phyloP scores from a whole-genome alignment of 2,888 invertebrate genomes.

The Melieria crassipennis region DNA sequence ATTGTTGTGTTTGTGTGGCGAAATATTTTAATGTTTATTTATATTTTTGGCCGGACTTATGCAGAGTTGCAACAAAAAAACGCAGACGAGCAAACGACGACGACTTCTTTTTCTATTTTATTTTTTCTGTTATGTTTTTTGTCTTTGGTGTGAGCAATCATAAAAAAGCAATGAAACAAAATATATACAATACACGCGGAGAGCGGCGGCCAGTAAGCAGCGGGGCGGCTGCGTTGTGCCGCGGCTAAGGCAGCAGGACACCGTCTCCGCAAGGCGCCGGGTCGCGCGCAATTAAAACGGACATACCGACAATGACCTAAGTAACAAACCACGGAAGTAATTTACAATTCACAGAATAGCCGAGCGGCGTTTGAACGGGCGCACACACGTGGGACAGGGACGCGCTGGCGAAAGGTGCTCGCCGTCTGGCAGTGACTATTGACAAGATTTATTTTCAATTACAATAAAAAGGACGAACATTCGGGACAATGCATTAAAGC shows the following conservation, averaged over 20 bases:
- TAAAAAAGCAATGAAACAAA: slow-evolving; percentile 14
- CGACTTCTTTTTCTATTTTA: too few species aligned
- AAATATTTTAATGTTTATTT: slow-evolving; percentile 62
- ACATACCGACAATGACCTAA: slow-evolving; percentile 40
- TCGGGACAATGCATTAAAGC: slow-evolving; percentile 8
- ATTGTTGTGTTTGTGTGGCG: slow-evolving; percentile 9
- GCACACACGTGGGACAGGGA: slow-evolving; percentile 22
- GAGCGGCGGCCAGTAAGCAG: slow-evolving; percentile 23
- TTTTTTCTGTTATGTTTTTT: too few species aligned
- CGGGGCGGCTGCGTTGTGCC: slow-evolving; percentile 9
- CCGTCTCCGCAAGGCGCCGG: slow-evolving; percentile 6
- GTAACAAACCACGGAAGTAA: slow-evolving; percentile 58
- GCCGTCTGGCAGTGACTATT: slow-evolving; percentile 23
- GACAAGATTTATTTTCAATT: slow-evolving; percentile 61
- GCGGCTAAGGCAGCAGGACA: slow-evolving; percentile 26
- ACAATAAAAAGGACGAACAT: slow-evolving; percentile 43
- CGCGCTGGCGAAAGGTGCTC: slow-evolving; percentile 22
- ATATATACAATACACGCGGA: slow-evolving; percentile 1
- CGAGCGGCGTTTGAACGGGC: slow-evolving; percentile 47
- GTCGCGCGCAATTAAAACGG: slow-evolving; percentile 22
- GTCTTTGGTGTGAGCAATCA: slow-evolving; percentile 18
- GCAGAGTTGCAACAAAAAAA: slow-evolving; percentile 26
- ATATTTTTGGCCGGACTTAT: slow-evolving; percentile 47
- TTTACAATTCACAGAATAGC: slow-evolving; percentile 51
- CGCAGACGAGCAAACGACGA: slow-evolving; percentile 32